Percentiles rank a stretch among this genome's conserved stretches.
phyloP scores from a whole-genome alignment of 1,140 invertebrate genomes.

The Elymnias hypermnestra region DNA sequence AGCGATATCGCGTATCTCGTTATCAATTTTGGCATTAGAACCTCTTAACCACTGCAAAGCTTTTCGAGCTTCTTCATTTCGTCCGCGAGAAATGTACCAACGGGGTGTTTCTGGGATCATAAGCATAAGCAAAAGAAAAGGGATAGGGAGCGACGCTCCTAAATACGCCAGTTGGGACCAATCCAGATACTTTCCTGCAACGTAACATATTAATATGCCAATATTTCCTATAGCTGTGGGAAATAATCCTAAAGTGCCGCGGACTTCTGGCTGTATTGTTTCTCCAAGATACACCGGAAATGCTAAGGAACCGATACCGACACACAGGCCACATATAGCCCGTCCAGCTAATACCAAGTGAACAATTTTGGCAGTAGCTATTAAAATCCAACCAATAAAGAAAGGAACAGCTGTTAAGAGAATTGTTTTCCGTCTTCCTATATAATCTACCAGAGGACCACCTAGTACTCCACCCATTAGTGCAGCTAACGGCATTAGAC shows the following conservation, averaged over 20 bases:
- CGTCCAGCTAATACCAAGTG: conserved; percentile 84
- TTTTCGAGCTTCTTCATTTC: conserved; percentile 83
- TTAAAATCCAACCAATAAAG: conserved; percentile 88
- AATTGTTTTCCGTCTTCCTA: conserved; percentile 90
- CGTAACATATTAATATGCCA: conserved; percentile 87
- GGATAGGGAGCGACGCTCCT: conserved; percentile 84
- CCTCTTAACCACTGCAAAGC: conserved; percentile 89
- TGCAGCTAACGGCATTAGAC: conserved; percentile 91
- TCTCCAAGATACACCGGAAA: conserved; percentile 95
- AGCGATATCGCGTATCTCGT: conserved; percentile 88
- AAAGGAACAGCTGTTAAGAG: conserved; percentile 89
- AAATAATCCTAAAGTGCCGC: conserved; percentile 90
- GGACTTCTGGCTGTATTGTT: conserved; percentile 91
- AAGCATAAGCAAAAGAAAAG: conserved; percentile 86
- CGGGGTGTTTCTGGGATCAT: conserved; percentile 93
- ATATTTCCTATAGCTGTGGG: conserved; percentile 94
- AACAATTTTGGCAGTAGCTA: conserved; percentile 82
- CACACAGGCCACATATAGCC: conserved; percentile 88
- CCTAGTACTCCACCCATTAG: conserved; percentile 89
- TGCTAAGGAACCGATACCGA: conserved; percentile 90
- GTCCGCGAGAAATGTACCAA: conserved; percentile 88
- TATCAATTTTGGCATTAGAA: conserved; percentile 84
- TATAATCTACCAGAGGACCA: conserved; percentile 90
- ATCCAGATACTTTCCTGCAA: conserved; percentile 85
- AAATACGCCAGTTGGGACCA: conserved; percentile 88